Percentiles rank a stretch among this genome's conserved stretches.
phyloP scores from a whole-genome alignment of 1,140 invertebrate genomes.

The Maniola jurtina region DNA sequence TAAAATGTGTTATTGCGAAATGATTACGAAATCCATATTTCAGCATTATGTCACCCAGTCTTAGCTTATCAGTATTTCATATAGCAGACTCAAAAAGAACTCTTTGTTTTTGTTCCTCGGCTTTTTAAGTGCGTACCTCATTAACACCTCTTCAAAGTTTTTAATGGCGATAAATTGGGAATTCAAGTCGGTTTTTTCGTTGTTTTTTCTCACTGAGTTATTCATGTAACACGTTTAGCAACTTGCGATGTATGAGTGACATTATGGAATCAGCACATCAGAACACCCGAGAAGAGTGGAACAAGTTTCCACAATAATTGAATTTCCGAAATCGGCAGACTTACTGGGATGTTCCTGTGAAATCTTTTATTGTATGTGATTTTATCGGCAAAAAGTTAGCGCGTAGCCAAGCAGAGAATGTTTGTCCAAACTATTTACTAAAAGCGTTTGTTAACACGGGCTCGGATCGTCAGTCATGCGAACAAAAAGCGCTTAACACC shows the following conservation, averaged over 20 bases:
- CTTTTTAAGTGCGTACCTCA: neutral
- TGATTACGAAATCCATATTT: conserved; percentile 12
- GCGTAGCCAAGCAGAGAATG: conserved; percentile 20
- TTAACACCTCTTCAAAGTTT: conserved; percentile 37
- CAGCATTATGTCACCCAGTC: conserved; percentile 15
- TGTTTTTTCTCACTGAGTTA: conserved; percentile 49
- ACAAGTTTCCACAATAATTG: conserved; percentile 58
- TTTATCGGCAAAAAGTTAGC: conserved; percentile 19
- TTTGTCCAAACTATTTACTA: conserved; percentile 26
- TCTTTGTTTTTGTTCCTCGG: conserved; percentile 21
- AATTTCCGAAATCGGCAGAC: conserved; percentile 50
- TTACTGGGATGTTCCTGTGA: conserved; percentile 37
- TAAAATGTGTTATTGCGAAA: conserved; percentile 13
- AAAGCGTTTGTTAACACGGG: conserved; percentile 23
- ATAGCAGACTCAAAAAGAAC: conserved; percentile 7
- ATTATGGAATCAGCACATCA: conserved; percentile 70
- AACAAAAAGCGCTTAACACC: conserved; percentile 27
- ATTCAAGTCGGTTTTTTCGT: conserved; percentile 27
- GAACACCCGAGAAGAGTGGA: conserved; percentile 38
- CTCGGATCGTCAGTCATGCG: conserved; percentile 16
- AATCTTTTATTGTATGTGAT: conserved; percentile 31
- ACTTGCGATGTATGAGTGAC: conserved; percentile 53
- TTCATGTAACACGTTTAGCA: conserved; percentile 57
- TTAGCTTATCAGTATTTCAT: conserved; percentile 11
- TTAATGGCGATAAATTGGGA: conserved; percentile 13